Base-by-base conservation (phyloP, 2,113 vertebrate genomes). In the Dipodomys stephensi region DNA sequence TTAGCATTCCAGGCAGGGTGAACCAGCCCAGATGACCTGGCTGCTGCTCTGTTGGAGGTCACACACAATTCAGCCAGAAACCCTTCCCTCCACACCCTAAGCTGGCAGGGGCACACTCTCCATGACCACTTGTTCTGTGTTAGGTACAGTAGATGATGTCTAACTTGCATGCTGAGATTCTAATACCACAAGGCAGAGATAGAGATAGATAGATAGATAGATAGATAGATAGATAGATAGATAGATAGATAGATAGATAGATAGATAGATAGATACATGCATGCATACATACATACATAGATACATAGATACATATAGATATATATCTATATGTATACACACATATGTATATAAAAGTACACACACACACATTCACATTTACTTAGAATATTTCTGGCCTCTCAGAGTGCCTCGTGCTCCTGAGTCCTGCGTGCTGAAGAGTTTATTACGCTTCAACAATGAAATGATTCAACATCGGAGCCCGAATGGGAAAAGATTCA, bases 391-490 rank as follows among this genome's bases (percentile, higher is more conserved):
- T 9, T 69, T 65, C 18, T 32, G 67, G 0, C 18, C 16, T 85
- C 44, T 53, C 71, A 16, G 2, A 0, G 79, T 77, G 90, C 83
- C 96, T 49, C 87, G 18, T 76, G 94, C 27, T 81, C 32, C 16
- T 35, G 5, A 44, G 65, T 15, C 32, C 39, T 39, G 88, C 39
- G 57, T 27, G 64, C 9, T 72, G 53, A 76, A 46, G 28, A 83
- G 12, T 87, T 84, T 73, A 27, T 44, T 88, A 44, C 72, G 95
- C 53, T 57, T 57, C 81, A 84, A 83, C 80, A 92, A 93, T 73
- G 71, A 94, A 96, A 83, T 84, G 60, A 90, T 35, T 92, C 90
- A 60, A 90, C 93, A 88, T 67, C 35, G 88, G 28, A 90, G 71
- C 72, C 19, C 30, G n/a, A 93, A 96, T 79, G 32, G 68, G 62